These are phyloP conservation scores for Elysia chlorotica DNA, from an alignment of 1,140 invertebrate species.

Conservation along the genomic window DNA sequence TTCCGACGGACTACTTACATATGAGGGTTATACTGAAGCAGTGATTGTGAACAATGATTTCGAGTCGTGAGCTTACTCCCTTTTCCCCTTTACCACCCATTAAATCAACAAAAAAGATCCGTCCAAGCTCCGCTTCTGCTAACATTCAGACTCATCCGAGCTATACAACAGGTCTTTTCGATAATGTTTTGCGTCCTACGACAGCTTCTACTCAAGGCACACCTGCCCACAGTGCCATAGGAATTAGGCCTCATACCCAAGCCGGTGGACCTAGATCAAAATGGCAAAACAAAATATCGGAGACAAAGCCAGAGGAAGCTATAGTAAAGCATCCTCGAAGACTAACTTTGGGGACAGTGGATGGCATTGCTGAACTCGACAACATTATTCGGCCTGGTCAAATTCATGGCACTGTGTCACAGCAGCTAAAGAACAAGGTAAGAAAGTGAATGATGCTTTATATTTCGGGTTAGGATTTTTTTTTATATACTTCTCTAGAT, in stretches of 20 bases:
- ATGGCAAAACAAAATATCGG: constrained; percentile 21
- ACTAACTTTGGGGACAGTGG: constrained; percentile 36
- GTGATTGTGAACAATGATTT: not conserved
- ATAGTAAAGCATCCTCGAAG: constrained; percentile 39
- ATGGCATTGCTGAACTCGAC: constrained; percentile 38
- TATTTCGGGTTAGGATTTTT: too few relatives aligned
- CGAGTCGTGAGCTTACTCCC: not conserved
- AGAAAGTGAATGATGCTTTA: too few relatives aligned
- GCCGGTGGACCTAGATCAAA: constrained; percentile 28
- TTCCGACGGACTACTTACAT: not conserved
- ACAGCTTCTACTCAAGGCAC: constrained; percentile 31
- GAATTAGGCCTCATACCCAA: constrained; percentile 40
- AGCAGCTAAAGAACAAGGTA: constrained; percentile 43
- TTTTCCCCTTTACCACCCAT: constrained; percentile 28
- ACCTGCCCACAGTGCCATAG: constrained; percentile 20
- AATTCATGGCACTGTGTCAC: constrained; percentile 24
- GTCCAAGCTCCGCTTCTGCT: constrained; percentile 51
- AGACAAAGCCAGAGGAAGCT: constrained; percentile 25
- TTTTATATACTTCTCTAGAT: too few relatives aligned
- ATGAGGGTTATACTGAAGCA: not conserved
- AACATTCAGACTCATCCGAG: constrained; percentile 53
- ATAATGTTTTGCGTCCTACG: constrained; percentile 44
- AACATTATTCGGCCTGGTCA: constrained; percentile 33
- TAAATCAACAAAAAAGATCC: constrained; percentile 37
- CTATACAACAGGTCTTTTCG: constrained; percentile 43